Percentiles rank a stretch among this genome's conserved stretches.
Conservation (phyloP, 2,888 invertebrate genomes). For the Coecobrya sp. region DNA sequence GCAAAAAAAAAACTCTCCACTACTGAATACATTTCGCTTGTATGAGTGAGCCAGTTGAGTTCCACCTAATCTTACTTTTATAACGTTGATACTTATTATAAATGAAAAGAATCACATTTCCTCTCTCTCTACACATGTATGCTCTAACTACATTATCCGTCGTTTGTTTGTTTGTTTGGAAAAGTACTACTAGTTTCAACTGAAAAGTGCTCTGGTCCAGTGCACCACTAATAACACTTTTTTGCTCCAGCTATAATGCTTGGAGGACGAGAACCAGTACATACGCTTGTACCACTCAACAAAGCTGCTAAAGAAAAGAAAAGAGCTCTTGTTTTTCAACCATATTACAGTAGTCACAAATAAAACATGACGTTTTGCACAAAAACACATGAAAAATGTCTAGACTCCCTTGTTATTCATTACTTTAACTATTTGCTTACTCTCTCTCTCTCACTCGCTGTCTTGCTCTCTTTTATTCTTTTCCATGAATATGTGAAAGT, state of each 20-base stretch:
- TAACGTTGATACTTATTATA: slow-evolving; percentile 71
- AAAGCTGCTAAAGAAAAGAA: neutral
- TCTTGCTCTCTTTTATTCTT: slow-evolving; percentile 53
- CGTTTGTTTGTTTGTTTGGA: slow-evolving; percentile 79
- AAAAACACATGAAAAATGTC: slow-evolving; percentile 81
- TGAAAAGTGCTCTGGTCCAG: slow-evolving; percentile 70
- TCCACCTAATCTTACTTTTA: slow-evolving; percentile 79
- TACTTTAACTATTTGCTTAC: slow-evolving; percentile 73
- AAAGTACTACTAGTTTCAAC: slow-evolving; percentile 67
- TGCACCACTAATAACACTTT: slow-evolving; percentile 78
- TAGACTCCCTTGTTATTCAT: slow-evolving; percentile 77
- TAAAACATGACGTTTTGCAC: slow-evolving; percentile 77
- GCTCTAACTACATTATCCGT: slow-evolving; percentile 79
- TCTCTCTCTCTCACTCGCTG: slow-evolving; percentile 47
- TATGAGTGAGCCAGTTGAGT: slow-evolving; percentile 35
- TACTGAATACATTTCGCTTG: slow-evolving; percentile 18
- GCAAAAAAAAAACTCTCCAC: slow-evolving; percentile 65
- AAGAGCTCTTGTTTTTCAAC: slow-evolving; percentile 39
- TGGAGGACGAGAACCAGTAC: slow-evolving; percentile 5
- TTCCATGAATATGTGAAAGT: slow-evolving; percentile 71
- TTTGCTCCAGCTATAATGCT: slow-evolving; percentile 13
- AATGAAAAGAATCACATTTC: slow-evolving; percentile 79
- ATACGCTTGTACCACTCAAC: neutral
- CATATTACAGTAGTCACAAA: slow-evolving; percentile 71
- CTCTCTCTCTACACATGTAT: slow-evolving; percentile 43